A percentile compares a stretch with the other conserved stretches of the same genome.
These are phyloP conservation scores for Stegodyphus mimosarum DNA, from an alignment of 1,140 invertebrate species.

Conservation along the genomic window DNA sequence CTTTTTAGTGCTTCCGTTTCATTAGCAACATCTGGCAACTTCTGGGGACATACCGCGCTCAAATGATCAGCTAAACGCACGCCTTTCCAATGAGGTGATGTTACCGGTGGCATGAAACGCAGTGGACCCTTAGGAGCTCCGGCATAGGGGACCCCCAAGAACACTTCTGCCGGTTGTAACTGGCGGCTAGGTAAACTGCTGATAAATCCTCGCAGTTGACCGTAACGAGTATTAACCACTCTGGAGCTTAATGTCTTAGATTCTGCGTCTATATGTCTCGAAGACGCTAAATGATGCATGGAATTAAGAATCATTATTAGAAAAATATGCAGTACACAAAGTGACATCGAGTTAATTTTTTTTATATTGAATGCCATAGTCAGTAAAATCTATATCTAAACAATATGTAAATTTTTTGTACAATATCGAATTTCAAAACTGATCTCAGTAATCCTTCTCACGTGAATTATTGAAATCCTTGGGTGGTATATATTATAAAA, in stretches of 20 bases:
- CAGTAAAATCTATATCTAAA: no score
- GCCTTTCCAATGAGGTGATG: constrained; percentile 86
- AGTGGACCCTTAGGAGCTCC: constrained; percentile 79
- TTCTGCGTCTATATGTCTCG: constrained; percentile 20
- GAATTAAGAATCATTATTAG: no score
- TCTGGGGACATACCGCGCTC: constrained; percentile 87
- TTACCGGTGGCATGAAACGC: constrained; percentile 74
- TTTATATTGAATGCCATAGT: no score
- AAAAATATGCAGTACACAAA: no score
- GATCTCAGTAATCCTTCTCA: no score
- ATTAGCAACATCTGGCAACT: constrained; percentile 71
- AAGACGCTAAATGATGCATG: background rate
- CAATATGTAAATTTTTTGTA: no score
- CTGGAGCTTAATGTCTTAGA: constrained; percentile 69
- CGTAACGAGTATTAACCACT: constrained; percentile 88
- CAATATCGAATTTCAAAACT: no score
- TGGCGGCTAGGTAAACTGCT: constrained; percentile 24
- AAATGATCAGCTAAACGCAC: constrained; percentile 85
- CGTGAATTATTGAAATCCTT: no score
- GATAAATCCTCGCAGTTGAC: constrained; percentile 88
- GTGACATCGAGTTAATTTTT: no score
- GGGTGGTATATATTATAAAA: no score
- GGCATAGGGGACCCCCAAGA: constrained; percentile 82
- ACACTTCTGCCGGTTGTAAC: constrained; percentile 71
- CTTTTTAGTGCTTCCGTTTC: constrained; percentile 73